Base-by-base conservation (phyloP, 2,797 vertebrate genomes). In the Alosa sapidissima region DNA sequence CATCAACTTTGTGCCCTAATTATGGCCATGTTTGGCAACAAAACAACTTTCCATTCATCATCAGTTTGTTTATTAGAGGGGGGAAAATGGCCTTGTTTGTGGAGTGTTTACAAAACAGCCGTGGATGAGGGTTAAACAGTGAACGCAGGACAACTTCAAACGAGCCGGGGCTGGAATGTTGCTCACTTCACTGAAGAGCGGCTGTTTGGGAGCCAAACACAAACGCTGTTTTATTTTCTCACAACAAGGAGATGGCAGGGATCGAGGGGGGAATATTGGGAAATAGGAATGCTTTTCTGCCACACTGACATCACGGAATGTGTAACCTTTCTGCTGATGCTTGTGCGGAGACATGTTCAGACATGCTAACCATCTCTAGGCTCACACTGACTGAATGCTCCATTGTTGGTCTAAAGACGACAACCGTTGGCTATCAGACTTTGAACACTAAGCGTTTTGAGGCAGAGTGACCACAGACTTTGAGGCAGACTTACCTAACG, bases 191-290 rank as follows among this genome's bases (percentile, higher is more conserved):
- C 91, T 87, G 90, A 92, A 93, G 60, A 86, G 28, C 84, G 62
- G n/a, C 75, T 95, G 92, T 95, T 94, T 88, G 87, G 90, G 89
- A 90, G 89, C 78, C 85, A 94, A 94, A 94, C 93, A 94, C 72
- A 90, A 84, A 58, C 36, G 13, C 36, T 41, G 82, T 90, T 90
- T 90, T 89, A 88, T 93, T 92, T 91, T 88, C 84, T 78, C 4
- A 60, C 78, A 36, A 78, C 72, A 78, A 16, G 68, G 33, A 78
- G 16, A 47, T 21, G 72, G 14, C 36, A 13, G 41, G 0, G 72
- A 78, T 72, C 68, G 83, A 81, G 89, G 88, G 81, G 88, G 86
- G 84, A 88, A 84, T 36, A 82, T 88, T n/a, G 81, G 86, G 88
- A 86, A 90, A 90, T 91, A 90, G 68, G 82, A 89, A 90, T 88